Evolutionary conservation across 2,113 vertebrate genomes (phyloP), one percentile per base, ranked within the genome.

Genomic region (Eudyptes chrysolophus): DNA sequence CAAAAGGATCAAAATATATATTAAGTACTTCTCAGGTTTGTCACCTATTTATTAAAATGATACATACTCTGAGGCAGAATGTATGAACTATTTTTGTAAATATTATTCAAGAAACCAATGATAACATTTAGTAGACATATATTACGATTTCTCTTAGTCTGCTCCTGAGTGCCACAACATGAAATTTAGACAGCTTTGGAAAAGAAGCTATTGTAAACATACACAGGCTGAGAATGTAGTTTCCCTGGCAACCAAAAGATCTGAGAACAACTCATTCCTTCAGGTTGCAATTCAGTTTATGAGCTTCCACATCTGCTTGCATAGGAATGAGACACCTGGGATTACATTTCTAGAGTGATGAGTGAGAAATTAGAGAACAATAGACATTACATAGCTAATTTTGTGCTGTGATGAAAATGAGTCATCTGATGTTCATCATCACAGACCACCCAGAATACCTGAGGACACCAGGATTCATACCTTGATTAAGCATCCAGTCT

Each of bases 161-260:
- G 22, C 48, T 96, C 60, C 48, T 8, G 11, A 96, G 49, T 90
- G 61, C 90, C 74, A 84, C 74, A 93, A 95, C 57, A 68, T 14
- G 58, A 96, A 57, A 94, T 93, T 94, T 48, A 71, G 92, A 96
- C 87, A 97, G 76, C 87, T 90, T 89, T 84, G 52, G 61, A 96
- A 89, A 92, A 92, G 49, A 57, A 69, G 32, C 21, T 55, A 21
- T 92, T 92, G 79, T 93, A 96, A 97, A 94, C 61, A 91, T 64
- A 68, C 75, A 89, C 77, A 79, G 92, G 77, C 71, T 83, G 93
- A 94, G 49, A 90, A 92, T 87, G 58, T 65, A 19, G 95, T 98
- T 98, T 97, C 98, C 96, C 38, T 97, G 91, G 97, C 92, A 98
- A 98, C 97, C 52, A 76, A 82, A 96, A 97, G 90, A 87, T 96